Conservation (phyloP, 2,888 invertebrate species). For the Leptodirus hochenwartii region DNA sequence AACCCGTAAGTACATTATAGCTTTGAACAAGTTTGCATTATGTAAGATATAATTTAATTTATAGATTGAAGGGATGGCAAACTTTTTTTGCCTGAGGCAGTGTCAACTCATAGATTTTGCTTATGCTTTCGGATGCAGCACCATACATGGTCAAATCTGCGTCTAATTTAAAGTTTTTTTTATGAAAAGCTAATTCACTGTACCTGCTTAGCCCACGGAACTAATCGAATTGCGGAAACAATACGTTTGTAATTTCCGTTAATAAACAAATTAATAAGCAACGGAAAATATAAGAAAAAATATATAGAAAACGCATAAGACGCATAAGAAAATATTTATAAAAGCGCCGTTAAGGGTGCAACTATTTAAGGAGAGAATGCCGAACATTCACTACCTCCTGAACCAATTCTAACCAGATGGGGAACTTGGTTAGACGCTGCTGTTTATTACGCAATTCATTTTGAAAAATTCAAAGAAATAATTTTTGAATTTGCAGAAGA, state of each 20-base stretch:
- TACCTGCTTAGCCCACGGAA: conserved; percentile 7
- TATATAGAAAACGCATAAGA: too few species aligned
- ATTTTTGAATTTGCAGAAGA: conserved; percentile 3
- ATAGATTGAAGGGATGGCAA: too few species aligned
- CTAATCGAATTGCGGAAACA: conserved; percentile 5
- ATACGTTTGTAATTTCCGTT: conserved; percentile 9
- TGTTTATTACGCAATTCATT: conserved; percentile 7
- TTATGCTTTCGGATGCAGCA: background rate
- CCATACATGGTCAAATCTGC: conserved; percentile 2
- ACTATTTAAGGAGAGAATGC: conserved; percentile 5
- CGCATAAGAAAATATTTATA: conserved; percentile 9
- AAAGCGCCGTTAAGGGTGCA: conserved; percentile 8
- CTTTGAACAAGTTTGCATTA: too few species aligned
- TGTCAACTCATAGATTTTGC: background rate
- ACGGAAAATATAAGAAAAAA: too few species aligned
- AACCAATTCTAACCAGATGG: conserved; percentile 9
- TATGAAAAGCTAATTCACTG: conserved; percentile 9
- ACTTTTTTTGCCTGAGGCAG: conserved; percentile 1
- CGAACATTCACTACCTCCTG: conserved; percentile 3
- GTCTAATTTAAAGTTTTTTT: conserved; percentile 5
- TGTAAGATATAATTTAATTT: too few species aligned
- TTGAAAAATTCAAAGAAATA: conserved; percentile 6
- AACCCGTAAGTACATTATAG: too few species aligned
- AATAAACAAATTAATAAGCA: conserved; percentile 8
- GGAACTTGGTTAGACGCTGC: conserved; percentile 9